Base-by-base conservation (phyloP, 2,113 vertebrate species). In the Erpornis zantholeuca region DNA sequence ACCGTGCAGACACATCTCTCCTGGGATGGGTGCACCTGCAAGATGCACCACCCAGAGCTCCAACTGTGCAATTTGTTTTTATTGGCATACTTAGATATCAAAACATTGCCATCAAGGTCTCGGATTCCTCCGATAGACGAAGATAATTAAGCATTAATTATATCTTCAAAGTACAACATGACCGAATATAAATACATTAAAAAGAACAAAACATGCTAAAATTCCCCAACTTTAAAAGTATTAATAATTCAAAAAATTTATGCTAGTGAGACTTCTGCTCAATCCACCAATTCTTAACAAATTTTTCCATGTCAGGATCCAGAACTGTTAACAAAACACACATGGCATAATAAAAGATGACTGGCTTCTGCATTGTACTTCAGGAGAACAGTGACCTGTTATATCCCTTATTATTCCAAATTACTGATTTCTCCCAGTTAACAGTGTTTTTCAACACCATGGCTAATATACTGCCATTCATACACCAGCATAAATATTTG, bases 161-260 rank as follows among this genome's bases (percentile, higher is more conserved):
- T 79, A 82, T 80, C 91, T 92, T 94, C 66, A 52, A 90, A 83
- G 47, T 90, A 96, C 86, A 96, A 71, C 42, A 31, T 13, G 85
- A 70, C 70, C n/a, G 53, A 95, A 97, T 94, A 96, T 95, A 98
- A 97, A 97, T 89, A 95, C 94, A 97, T 49, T 88, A 86, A 91
- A 88, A 93, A 87, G 75, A 96, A 92, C 71, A 93, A 96, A 96
- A 95, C 97, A 97, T 97, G 97, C 97, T 97, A 97, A 96, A 96
- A 56, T 78, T 40, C 80, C 75, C 73, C 93, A 96, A 96, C 72
- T 86, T 83, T 78, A 40, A 87, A 96, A 91, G 75, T 66, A 72
- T 89, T 66, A 75, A 28, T 71, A 78, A 85, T 83, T 81, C 16
- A 73, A 88, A 87, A 76, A 28, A 71, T 35, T 88, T 92, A 90